Base-by-base conservation (phyloP, 2,888 invertebrate genomes). In the Pachycephus smyrnensis region DNA sequence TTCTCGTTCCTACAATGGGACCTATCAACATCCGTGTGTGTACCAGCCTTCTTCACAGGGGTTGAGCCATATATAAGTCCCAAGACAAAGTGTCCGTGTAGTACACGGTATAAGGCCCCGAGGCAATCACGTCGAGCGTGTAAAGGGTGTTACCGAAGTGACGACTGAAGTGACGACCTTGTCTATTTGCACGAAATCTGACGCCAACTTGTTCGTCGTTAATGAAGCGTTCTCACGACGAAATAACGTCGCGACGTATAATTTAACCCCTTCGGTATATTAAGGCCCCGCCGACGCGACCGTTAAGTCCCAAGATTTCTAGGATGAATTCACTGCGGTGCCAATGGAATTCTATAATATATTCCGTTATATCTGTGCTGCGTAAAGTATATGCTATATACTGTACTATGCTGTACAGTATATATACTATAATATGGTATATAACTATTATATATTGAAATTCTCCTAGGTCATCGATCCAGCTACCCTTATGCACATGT, bases 1-100 rank as follows among this genome's bases (percentile, higher is more conserved):
- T 80, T 33, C 37, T 36, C 32, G 23, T 31, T 33, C n/a, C 9
- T 23, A 6, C 9, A 23, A 9, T 55, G 23, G 23, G 0, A 55
- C 2, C 55, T 23, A 55, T 55, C 23, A 23, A 15, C 6, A 55
- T 55, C 23, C 55, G 23, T 55, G 55, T 23, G 9, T 55, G 55
- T 9, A 2, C 9, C 55, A 23, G 15, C 23, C 55, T 55, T 55
- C 23, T 55, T 55, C 55, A 2, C 55, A 9, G 23, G 55, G 55
- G 55, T 55, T 55, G 23, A 55, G 23, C 23, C 23, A 55, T 23
- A 55, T 55, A 23, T 71, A 71, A 32, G 32, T 31, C 31, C 71
- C 71, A 33, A 33, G 71, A 71, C 71, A 71, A 71, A 71, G 71
- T 71, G 31, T 71, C 31, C 71, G 31, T 71, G 31, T 71, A 71